Evolutionary conservation across 1,140 invertebrate species (phyloP).

Genomic region (Belonocnema kinseyi): DNA sequence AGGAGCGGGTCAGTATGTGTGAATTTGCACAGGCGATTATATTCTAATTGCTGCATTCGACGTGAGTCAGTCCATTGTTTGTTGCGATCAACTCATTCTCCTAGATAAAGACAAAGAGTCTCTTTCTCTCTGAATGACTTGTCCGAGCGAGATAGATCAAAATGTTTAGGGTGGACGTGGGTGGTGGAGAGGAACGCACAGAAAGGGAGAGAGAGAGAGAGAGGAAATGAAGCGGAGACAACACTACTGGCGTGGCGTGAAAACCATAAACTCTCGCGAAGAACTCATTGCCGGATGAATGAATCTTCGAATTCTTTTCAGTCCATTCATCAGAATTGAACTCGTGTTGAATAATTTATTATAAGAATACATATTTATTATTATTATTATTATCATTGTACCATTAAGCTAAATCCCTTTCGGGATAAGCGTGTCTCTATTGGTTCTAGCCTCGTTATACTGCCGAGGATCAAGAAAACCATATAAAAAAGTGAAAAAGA

Average conservation of each 20-base stretch:
- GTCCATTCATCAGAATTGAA: background rate
- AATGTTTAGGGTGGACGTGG: conserved; percentile 5
- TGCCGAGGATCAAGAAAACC: too few species aligned
- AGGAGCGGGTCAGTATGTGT: background rate
- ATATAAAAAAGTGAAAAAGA: too few species aligned
- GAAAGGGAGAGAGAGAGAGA: background rate
- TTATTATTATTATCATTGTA: too few species aligned
- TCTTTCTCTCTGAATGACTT: background rate
- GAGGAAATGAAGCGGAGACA: background rate
- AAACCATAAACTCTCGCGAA: conserved; percentile 4
- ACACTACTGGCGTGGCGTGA: background rate
- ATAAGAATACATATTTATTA: background rate
- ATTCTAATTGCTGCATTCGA: conserved; percentile 52
- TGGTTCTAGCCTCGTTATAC: too few species aligned
- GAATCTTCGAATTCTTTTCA: background rate
- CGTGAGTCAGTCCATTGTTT: conserved; percentile 53
- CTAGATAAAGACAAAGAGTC: conserved; percentile 27
- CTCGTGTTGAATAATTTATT: background rate
- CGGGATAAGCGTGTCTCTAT: too few species aligned
- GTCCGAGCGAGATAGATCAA: background rate
- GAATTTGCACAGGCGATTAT: background rate
- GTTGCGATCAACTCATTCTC: conserved; percentile 28
- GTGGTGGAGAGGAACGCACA: background rate
- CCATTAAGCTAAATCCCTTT: too few species aligned
- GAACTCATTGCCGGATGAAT: conserved; percentile 19